A percentile compares a stretch with the other conserved stretches of the same genome.
These are phyloP conservation scores for Promerops cafer DNA, from an alignment of 2,113 vertebrate genomes.

Conservation along the genomic window DNA sequence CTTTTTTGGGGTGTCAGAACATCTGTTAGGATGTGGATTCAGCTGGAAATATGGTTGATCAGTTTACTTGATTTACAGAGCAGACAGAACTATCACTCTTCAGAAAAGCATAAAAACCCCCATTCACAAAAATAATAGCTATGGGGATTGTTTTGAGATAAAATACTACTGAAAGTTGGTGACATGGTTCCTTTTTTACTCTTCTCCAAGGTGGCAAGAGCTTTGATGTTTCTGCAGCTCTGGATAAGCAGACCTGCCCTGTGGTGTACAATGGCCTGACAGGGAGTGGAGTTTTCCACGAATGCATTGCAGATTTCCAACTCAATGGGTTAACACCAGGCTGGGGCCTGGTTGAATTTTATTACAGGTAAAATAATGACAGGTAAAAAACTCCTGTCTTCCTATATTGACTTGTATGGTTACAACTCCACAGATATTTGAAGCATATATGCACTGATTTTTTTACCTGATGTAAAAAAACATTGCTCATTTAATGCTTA, in stretches of 20 bases:
- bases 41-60: neutral
- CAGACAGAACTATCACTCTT: neutral
- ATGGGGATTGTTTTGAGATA: neutral
- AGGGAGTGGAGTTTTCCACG: conserved; percentile 12
- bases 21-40: neutral
- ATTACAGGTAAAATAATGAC: conserved; percentile 56
- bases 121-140: neutral
- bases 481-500: neutral
- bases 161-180: neutral
- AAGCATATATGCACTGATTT: neutral
- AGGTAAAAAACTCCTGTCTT: neutral
- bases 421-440: neutral
- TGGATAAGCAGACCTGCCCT: conserved; percentile 13
- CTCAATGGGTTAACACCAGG: neutral
- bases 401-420: neutral
- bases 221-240: conserved; percentile 12
- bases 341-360: conserved; percentile 60
- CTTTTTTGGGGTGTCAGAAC: neutral
- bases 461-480: neutral
- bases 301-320: conserved; percentile 44
- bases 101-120: neutral
- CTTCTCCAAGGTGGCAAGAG: conserved; percentile 1
- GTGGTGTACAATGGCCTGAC: conserved; percentile 36
- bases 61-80: neutral
- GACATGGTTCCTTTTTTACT: neutral